phyloP scores from a whole-genome alignment of 2,797 vertebrate genomes.

The Mus minutoides region DNA sequence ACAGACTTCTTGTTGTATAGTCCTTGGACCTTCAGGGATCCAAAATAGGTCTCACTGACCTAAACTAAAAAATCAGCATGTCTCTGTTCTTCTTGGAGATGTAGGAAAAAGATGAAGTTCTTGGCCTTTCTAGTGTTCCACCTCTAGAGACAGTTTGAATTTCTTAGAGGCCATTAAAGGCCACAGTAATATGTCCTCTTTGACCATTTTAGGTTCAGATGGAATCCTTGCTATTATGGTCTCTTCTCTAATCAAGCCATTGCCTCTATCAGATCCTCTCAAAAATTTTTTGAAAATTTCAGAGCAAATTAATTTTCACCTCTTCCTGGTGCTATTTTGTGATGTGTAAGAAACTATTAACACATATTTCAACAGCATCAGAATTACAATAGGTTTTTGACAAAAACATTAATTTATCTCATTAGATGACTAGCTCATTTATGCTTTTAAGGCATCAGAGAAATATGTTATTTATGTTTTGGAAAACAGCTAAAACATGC shows the following conservation, averaged over 20 bases:
- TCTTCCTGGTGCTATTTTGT: neutral
- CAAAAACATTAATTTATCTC: conserved; percentile 44
- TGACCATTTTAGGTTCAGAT: neutral
- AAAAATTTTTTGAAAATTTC: conserved; percentile 21
- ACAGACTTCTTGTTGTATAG: neutral
- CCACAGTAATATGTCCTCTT: neutral
- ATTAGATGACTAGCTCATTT: conserved; percentile 19
- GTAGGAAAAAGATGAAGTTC: neutral
- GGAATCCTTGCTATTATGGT: neutral
- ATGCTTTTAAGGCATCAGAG: conserved; percentile 5
- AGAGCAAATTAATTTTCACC: conserved; percentile 18
- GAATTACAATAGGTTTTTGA: conserved; percentile 33
- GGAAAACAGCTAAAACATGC: conserved; percentile 6
- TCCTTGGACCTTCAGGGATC: neutral
- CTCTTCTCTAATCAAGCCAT: neutral
- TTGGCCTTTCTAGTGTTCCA: neutral
- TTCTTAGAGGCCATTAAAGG: neutral
- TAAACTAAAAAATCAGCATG: neutral
- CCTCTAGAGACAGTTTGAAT: neutral
- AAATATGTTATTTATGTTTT: conserved; percentile 48
- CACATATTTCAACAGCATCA: conserved; percentile 41
- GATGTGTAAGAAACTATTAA: conserved; percentile 10
- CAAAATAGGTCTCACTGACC: neutral
- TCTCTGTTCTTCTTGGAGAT: neutral
- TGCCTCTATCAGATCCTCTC: neutral